Percentiles rank a stretch among this genome's conserved stretches.
Evolutionary conservation across 23 tunicate species (phyloP).

Genomic region (Diplosoma virens): DNA sequence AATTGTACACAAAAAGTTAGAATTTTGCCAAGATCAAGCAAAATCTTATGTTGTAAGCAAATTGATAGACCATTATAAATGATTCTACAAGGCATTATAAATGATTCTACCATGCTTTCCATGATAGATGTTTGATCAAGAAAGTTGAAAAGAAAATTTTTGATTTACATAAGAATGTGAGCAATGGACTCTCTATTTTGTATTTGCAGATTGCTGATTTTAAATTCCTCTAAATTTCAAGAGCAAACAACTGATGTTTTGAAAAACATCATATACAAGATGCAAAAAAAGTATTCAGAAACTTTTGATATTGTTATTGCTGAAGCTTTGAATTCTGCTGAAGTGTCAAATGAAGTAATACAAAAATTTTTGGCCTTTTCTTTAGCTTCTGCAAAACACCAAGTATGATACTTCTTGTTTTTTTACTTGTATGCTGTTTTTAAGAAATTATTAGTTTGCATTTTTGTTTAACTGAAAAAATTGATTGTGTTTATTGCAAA

Average conservation of each 20-base stretch:
- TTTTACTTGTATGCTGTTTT: not conserved
- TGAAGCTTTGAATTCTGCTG: not conserved
- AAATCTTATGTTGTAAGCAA: no score
- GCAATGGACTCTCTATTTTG: no score
- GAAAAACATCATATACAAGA: not conserved
- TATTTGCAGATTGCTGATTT: not conserved
- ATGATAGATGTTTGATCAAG: no score
- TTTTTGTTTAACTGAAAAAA: not conserved
- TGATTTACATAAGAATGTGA: no score
- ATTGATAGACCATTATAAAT: no score
- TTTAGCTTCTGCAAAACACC: conserved; percentile 20
- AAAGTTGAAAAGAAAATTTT: no score
- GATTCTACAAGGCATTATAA: no score
- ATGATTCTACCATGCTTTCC: no score
- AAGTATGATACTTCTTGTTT: not conserved
- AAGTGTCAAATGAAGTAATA: not conserved
- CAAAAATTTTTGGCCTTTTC: conserved; percentile 16
- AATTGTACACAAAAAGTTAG: no score
- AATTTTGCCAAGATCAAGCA: no score
- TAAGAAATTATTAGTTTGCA: not conserved
- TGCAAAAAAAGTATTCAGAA: conserved; percentile 14
- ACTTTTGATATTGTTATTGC: conserved; percentile 10
- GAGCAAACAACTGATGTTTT: not conserved
- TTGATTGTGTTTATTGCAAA: no score
- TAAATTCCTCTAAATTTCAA: not conserved